phyloP scores from a whole-genome alignment of 1,140 invertebrate species.

The Trachymyrmex cornetzi region DNA sequence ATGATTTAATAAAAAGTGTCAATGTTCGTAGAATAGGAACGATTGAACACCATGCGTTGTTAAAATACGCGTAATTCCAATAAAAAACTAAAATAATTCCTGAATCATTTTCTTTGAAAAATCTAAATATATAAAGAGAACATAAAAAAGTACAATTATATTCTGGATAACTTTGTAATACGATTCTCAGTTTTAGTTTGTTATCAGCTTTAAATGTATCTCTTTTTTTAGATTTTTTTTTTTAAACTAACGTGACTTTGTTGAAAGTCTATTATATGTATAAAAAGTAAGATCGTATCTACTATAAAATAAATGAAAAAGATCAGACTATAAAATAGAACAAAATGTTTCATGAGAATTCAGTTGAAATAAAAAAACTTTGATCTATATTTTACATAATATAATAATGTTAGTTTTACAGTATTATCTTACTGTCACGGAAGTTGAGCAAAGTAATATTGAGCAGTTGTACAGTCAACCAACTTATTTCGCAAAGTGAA shows the following conservation, averaged over 20 bases:
- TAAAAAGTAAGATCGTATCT: background rate
- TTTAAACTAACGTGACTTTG: background rate
- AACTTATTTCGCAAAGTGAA: constrained; percentile 30
- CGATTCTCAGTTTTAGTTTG: background rate
- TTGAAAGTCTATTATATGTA: background rate
- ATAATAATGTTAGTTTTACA: constrained; percentile 14
- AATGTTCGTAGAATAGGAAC: constrained; percentile 20
- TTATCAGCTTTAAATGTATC: background rate
- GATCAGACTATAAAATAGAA: constrained; percentile 10
- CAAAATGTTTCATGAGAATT: background rate
- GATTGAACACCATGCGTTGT: background rate
- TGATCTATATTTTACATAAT: constrained; percentile 18
- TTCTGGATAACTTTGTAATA: background rate
- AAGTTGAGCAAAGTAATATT: constrained; percentile 73
- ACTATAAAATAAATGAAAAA: constrained; percentile 5
- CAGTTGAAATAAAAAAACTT: background rate
- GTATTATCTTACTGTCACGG: constrained; percentile 30
- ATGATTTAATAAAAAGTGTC: constrained; percentile 6
- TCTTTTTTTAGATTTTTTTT: background rate
- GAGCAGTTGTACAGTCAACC: constrained; percentile 61
- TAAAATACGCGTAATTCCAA: constrained; percentile 2
- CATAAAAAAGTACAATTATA: background rate
- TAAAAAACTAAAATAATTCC: background rate
- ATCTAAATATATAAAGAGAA: background rate
- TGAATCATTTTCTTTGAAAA: background rate